A percentile compares a stretch with the other conserved stretches of the same genome.
phyloP scores from a whole-genome alignment of 2,113 vertebrate genomes.

The Sigmodon hispidus region DNA sequence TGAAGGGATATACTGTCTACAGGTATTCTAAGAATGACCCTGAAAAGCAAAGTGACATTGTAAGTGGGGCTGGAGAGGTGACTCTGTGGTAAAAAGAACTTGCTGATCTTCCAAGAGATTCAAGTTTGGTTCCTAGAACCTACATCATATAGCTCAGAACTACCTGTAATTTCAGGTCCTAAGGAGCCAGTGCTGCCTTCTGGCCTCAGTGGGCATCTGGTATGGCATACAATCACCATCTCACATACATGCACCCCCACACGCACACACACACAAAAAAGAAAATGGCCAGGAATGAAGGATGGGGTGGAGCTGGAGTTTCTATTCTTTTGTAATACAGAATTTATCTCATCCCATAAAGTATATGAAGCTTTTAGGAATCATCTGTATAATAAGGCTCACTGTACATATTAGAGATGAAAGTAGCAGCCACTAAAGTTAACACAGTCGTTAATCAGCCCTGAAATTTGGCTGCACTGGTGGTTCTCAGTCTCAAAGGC shows the following conservation, averaged over 20 bases:
- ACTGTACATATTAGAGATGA: conserved; percentile 19
- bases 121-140: not conserved
- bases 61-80: not conserved
- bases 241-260: not conserved
- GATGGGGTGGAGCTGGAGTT: not conserved
- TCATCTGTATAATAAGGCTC: not conserved
- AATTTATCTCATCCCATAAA: not conserved
- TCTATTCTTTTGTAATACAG: conserved; percentile 34
- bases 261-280: not conserved
- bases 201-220: not conserved
- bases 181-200: not conserved
- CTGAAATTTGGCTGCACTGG: not conserved
- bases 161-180: not conserved
- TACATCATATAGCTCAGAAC: not conserved
- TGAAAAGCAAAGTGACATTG: conserved; percentile 35
- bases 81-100: not conserved
- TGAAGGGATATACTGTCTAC: not conserved
- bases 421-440: not conserved
- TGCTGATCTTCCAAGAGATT: not conserved
- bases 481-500: conserved; percentile 31
- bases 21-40: conserved; percentile 19
- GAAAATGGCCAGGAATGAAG: conserved; percentile 5
- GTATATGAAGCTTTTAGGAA: conserved; percentile 48
- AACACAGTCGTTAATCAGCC: conserved; percentile 26
- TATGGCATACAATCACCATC: not conserved